These are phyloP conservation scores for Pipa parva DNA, from an alignment of 2,113 vertebrate genomes.

Conservation along the genomic window DNA sequence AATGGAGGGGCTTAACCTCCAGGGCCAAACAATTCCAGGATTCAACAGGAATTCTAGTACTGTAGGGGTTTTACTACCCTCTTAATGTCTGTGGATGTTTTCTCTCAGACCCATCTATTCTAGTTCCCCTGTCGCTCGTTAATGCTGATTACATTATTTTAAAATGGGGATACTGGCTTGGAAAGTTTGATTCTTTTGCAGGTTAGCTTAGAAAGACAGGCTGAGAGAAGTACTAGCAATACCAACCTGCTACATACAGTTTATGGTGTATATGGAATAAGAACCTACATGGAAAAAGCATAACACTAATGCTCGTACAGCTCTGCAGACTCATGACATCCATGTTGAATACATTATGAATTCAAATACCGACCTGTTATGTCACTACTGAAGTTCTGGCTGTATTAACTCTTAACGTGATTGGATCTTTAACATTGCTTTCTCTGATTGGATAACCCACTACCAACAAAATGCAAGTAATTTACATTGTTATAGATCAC, in stretches of 20 bases:
- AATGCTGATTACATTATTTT: background rate
- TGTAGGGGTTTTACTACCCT: background rate
- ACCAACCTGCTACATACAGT: background rate
- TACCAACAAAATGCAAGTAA: no score
- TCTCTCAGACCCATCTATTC: background rate
- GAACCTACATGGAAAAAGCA: no score
- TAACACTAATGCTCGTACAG: no score
- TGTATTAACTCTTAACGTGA: no score
- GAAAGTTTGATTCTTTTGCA: background rate
- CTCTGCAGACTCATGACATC: no score
- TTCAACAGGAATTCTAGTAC: background rate
- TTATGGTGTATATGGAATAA: no score
- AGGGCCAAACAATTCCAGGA: background rate
- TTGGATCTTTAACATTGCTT: no score
- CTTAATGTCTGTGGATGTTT: background rate
- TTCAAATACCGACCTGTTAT: no score
- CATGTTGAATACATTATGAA: no score
- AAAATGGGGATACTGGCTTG: background rate
- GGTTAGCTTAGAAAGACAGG: background rate
- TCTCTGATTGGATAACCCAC: no score
- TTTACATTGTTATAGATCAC: no score
- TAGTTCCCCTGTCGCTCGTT: background rate
- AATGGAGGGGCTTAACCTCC: conserved; percentile 3
- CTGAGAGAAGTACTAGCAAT: background rate
- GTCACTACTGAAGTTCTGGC: no score